A percentile compares a stretch with the other conserved stretches of the same genome.
phyloP scores from a whole-genome alignment of 2,888 invertebrate species.

The Nowickia ferox region DNA sequence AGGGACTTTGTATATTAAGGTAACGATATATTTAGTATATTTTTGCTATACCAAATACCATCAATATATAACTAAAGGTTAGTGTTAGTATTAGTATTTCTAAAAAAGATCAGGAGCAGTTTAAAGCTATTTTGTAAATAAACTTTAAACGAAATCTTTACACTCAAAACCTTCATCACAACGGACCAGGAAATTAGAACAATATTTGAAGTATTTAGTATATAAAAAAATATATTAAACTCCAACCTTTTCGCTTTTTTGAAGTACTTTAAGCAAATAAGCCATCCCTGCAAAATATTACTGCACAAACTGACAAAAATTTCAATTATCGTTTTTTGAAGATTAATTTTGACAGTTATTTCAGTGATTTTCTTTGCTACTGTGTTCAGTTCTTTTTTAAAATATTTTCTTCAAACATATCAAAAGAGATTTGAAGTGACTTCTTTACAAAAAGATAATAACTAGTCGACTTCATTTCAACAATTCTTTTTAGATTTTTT shows the following conservation, averaged over 20 bases:
- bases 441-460: conserved; percentile 39
- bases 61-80: too few relatives aligned
- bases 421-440: conserved; percentile 60
- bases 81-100: too few relatives aligned
- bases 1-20: too few relatives aligned
- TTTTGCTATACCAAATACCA: too few relatives aligned
- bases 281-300: neutral
- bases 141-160: too few relatives aligned
- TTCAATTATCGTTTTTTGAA: conserved; percentile 47
- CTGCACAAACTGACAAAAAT: neutral
- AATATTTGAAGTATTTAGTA: too few relatives aligned
- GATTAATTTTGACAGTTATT: conserved; percentile 69
- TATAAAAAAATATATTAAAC: too few relatives aligned
- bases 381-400: conserved; percentile 10
- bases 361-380: conserved; percentile 59
- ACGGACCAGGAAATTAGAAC: too few relatives aligned
- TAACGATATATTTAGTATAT: too few relatives aligned
- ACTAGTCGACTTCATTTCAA: conserved; percentile 37
- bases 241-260: neutral
- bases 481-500: conserved; percentile 39
- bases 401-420: conserved; percentile 25
- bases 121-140: too few relatives aligned
- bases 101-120: too few relatives aligned
- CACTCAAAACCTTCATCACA: too few relatives aligned
- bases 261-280: neutral